Base-by-base conservation (phyloP, 2,113 vertebrate species). In the Todiramphus saurophagus region DNA sequence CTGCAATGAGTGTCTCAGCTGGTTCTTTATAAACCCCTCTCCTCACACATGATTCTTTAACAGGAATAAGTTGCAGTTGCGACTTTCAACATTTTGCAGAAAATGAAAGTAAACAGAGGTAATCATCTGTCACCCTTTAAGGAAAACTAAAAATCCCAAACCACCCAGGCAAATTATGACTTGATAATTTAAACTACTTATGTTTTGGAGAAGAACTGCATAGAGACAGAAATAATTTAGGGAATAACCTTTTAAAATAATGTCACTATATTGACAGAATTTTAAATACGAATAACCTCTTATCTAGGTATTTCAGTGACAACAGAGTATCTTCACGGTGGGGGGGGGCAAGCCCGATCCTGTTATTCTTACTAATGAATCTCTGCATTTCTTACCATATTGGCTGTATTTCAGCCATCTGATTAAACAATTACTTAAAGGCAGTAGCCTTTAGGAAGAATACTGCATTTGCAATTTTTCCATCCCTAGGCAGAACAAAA, bases 311-410 rank as follows among this genome's bases (percentile, higher is more conserved):
- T 43, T 86, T 50, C 69, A 62, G 44, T 28, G 50, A 76, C 13
- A 87, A 83, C 0, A 73, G 4, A 55, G 16, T n/a, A 70, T 5
- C 27, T 28, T 44, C 39, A 44, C 5, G 81, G 31, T 5, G 8
- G 10, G 44, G 7, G 44, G 16, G 18, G 18, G 18, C 8, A 1
- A 0, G 2, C 18, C 3, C 1, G 1, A 86, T 44, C 17, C 37
- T 39, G 10, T 7, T 4, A 0, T 33, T 89, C 31, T 60, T 41
- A 76, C 31, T 66, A 51, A 33, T 20, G 24, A 48, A 25, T 13
- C 16, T 50, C 53, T 50, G 11, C 19, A 41, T 35, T 73, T 72
- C n/a, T 74, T 43, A 43, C 30, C 16, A 33, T 6, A n/a, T n/a
- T n/a, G n/a, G n/a, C n/a, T 1, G 1, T 11, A 63, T 48, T 82